Evolutionary conservation across 2,113 vertebrate genomes (phyloP), one percentile per base, ranked within the genome.

Genomic region (Platichthys flesus): DNA sequence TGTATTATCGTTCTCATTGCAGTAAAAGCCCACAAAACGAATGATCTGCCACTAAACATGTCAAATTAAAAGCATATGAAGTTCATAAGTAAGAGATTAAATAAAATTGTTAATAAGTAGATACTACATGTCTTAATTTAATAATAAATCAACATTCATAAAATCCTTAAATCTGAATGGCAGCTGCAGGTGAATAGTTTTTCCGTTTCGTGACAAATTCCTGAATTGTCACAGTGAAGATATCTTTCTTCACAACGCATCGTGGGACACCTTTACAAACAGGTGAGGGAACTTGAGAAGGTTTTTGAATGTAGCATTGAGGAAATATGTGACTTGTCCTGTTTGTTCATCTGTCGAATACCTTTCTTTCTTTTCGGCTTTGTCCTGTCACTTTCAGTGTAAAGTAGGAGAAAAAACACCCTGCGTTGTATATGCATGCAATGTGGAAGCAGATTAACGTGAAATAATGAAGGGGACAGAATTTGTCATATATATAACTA

Each of bases 271-370:
- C n/a, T 60, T 55, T 24, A n/a, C 16, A 55, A 71, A 76, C 79
- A 61, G 15, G 51, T 58, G 13, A 23, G 31, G 58, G 66, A 78
- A 61, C 58, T 45, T 45, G 14, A 28, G 1, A 51, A n/a, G 52
- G 1, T 40, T 54, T 31, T 42, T 35, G 13, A 70, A 20, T 9
- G 10, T 4, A 15, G 6, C 3, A 24, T 59, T 42, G 31, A 42
- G 24, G 51, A 72, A 79, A 76, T 54, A 76, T 85, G 59, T 54
- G 67, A 51, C 55, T 20, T 5, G 42, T 81, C 68, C 40, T 66
- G 76, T 71, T 57, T 37, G 49, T 24, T 40, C 37, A n/a, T 70
- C 21, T 74, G 61, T 81, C 59, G 60, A 2, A 35, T 26, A 7
- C 31, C 8, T 71, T 54, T 2, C 18, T 23, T 16, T 28, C 31